Conservation (phyloP, 2,888 invertebrate genomes). For the Drosophila koepferae region DNA sequence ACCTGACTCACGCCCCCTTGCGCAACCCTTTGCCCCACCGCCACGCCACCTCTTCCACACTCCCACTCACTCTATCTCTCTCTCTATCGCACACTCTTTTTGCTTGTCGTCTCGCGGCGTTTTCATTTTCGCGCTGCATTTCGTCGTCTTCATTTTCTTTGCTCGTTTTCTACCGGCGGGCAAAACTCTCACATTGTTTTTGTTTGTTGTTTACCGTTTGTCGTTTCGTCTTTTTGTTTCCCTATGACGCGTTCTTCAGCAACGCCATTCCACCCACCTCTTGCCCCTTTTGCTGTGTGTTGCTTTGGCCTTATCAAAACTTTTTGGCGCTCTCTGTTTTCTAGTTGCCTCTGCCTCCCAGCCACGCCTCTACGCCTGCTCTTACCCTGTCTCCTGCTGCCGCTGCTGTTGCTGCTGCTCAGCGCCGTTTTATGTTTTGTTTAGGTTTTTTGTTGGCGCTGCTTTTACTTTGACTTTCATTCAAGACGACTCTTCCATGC, state of each 20-base stretch:
- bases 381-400: too few relatives aligned
- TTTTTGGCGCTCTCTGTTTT: slow-evolving; percentile 69
- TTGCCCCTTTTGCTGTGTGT: slow-evolving; percentile 17
- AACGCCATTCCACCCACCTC: neutral
- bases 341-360: slow-evolving; percentile 39
- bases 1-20: slow-evolving; percentile 45
- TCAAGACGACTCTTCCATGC: slow-evolving; percentile 74
- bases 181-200: slow-evolving; percentile 54
- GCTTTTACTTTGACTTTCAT: slow-evolving; percentile 84
- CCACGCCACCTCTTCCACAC: neutral
- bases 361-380: neutral
- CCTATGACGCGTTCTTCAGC: slow-evolving; percentile 35
- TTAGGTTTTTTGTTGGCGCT: slow-evolving; percentile 80
- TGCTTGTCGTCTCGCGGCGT: slow-evolving; percentile 37
- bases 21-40: slow-evolving; percentile 16
- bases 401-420: slow-evolving; percentile 9
- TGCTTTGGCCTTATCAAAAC: slow-evolving; percentile 70
- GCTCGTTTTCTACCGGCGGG: slow-evolving; percentile 58
- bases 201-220: slow-evolving; percentile 54
- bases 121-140: slow-evolving; percentile 62
- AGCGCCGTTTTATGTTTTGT: slow-evolving; percentile 72
- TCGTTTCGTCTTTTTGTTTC: slow-evolving; percentile 41
- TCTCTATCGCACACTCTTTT: slow-evolving; percentile 2
- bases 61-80: neutral
- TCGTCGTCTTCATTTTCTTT: slow-evolving; percentile 48